Evolutionary conservation across 2,113 vertebrate genomes (phyloP).

Genomic region (Solea solea): DNA sequence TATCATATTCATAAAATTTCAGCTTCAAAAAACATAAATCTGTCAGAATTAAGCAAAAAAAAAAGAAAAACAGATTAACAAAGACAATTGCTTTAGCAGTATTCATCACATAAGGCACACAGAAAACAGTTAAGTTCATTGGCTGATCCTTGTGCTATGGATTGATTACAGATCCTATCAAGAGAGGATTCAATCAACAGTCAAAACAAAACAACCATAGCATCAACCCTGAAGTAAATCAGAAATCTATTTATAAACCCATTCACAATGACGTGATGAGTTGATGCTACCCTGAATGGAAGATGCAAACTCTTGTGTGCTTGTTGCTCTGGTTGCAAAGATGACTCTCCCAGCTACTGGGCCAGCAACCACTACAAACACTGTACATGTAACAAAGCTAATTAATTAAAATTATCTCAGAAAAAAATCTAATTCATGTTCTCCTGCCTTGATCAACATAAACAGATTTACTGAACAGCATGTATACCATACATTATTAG

Average conservation of each 20-base stretch:
- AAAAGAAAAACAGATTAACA: not conserved
- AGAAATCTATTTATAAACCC: conserved; percentile 23
- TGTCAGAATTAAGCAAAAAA: not conserved
- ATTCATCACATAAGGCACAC: not conserved
- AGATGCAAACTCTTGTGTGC: conserved; percentile 57
- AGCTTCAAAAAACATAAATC: not conserved
- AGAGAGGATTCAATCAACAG: conserved; percentile 39
- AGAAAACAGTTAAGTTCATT: not conserved
- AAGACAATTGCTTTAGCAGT: not conserved
- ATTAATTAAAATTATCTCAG: not conserved
- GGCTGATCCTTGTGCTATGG: conserved; percentile 24
- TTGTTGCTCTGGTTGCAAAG: conserved; percentile 78
- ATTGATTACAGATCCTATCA: conserved; percentile 36
- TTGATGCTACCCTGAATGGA: conserved; percentile 41
- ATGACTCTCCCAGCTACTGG: conserved; percentile 72
- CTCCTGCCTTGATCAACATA: too few relatives aligned
- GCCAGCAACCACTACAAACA: conserved; percentile 80
- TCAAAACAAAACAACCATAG: conserved; percentile 15
- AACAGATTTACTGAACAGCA: too few relatives aligned
- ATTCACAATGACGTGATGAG: conserved; percentile 41
- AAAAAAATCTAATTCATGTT: too few relatives aligned
- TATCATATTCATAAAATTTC: not conserved
- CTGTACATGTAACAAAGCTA: conserved; percentile 29
- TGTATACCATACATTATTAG: too few relatives aligned
- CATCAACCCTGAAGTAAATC: conserved; percentile 7